Conservation (phyloP, 2,888 invertebrate species). For the Corbicula japonica region DNA sequence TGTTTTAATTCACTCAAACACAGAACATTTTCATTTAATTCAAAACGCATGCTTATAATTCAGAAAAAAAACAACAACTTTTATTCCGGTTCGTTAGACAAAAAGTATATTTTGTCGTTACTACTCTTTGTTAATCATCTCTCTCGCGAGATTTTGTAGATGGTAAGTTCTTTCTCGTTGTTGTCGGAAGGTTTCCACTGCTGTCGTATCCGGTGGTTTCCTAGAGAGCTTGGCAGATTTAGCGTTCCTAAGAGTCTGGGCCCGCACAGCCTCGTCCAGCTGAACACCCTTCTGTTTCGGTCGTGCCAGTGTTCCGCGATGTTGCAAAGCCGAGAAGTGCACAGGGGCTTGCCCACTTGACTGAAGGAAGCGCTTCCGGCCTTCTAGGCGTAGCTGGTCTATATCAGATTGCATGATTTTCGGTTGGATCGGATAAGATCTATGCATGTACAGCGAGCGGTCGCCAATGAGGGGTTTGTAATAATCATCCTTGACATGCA, state of each 20-base stretch:
- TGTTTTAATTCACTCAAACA: too few relatives aligned
- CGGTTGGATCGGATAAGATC: constrained; percentile 45
- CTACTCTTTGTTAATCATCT: constrained; percentile 60
- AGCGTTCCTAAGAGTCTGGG: neutral
- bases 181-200: constrained; percentile 47
- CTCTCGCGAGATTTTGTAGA: constrained; percentile 53
- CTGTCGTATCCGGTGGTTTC: constrained; percentile 12
- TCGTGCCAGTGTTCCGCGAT: constrained; percentile 27
- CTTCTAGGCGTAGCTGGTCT: constrained; percentile 53
- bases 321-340: constrained; percentile 59
- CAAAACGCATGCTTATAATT: too few relatives aligned
- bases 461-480: constrained; percentile 61
- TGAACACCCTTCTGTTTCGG: constrained; percentile 36
- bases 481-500: constrained; percentile 7
- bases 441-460: constrained; percentile 44
- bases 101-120: too few relatives aligned
- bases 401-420: constrained; percentile 52
- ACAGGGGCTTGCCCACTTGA: constrained; percentile 47
- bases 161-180: constrained; percentile 58
- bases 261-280: constrained; percentile 47
- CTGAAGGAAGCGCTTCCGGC: constrained; percentile 48
- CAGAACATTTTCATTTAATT: too few relatives aligned
- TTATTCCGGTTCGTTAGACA: too few relatives aligned
- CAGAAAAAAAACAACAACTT: too few relatives aligned
- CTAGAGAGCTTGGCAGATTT: neutral